Conservation (phyloP, 2,888 invertebrate genomes). For the Acheta domesticus region DNA sequence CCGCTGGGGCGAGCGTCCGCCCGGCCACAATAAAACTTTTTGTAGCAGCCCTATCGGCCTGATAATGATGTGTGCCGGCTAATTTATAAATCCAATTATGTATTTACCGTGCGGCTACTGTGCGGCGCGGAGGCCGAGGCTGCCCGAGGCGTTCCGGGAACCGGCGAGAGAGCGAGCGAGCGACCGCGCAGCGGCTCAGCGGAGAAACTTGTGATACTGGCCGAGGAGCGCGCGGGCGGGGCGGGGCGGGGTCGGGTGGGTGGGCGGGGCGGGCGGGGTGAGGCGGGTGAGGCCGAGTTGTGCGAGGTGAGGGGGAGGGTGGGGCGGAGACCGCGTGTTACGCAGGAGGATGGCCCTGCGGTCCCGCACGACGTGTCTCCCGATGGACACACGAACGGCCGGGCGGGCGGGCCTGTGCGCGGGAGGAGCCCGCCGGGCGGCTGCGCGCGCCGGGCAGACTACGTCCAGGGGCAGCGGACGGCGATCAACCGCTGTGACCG, state of each 20-base stretch:
- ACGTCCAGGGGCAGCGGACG: not conserved
- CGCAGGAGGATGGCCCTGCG: too few species aligned
- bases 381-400: not conserved
- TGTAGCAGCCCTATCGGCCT: constrained; percentile 19
- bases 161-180: not conserved
- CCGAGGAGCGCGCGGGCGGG: not conserved
- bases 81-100: constrained; percentile 23
- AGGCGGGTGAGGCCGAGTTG: not conserved
- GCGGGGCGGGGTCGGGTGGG: not conserved
- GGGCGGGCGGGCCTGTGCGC: not conserved
- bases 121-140: not conserved
- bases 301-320: not conserved
- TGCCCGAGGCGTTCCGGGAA: not conserved
- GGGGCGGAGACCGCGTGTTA: too few species aligned
- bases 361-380: too few species aligned
- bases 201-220: not conserved
- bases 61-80: constrained; percentile 21
- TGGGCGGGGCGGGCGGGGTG: not conserved
- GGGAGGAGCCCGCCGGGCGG: constrained; percentile 5
- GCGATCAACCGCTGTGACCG: not conserved
- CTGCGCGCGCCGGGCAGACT: not conserved
- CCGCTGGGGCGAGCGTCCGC: not conserved
- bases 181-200: not conserved
- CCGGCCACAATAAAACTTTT: not conserved
- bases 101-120: not conserved